These are phyloP conservation scores for Anastrepha ludens DNA, from an alignment of 1,140 invertebrate genomes.

Conservation along the genomic window DNA sequence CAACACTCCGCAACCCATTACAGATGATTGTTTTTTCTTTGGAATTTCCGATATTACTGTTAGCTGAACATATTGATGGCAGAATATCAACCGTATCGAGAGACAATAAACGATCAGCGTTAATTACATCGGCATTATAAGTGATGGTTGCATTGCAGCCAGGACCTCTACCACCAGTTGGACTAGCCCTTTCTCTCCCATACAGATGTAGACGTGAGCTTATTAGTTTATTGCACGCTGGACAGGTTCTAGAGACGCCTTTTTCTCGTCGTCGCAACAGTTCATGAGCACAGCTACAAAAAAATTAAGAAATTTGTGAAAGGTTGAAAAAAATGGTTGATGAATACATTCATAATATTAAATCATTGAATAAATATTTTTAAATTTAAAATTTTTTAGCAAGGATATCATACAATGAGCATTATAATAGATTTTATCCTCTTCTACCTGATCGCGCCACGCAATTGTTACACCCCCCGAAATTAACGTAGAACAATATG, in stretches of 20 bases:
- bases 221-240: constrained; percentile 80
- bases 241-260: constrained; percentile 77
- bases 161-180: not conserved
- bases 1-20: constrained; percentile 58
- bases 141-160: constrained; percentile 54
- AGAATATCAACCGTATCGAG: constrained; percentile 27
- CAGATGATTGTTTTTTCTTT: constrained; percentile 58
- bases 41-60: constrained; percentile 17
- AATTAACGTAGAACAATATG: too few species aligned
- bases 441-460: too few species aligned
- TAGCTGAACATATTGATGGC: not conserved
- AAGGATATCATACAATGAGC: too few species aligned
- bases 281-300: constrained; percentile 82
- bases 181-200: constrained; percentile 60
- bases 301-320: constrained; percentile 56
- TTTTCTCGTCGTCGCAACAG: constrained; percentile 80
- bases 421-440: too few species aligned
- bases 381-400: too few species aligned
- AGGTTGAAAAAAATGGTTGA: too few species aligned
- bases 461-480: too few species aligned
- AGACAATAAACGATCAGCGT: constrained; percentile 50
- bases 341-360: too few species aligned
- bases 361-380: too few species aligned
- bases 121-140: constrained; percentile 60
- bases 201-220: constrained; percentile 77